These are phyloP conservation scores for Corapipo altera DNA, from an alignment of 2,113 vertebrate genomes.

Conservation along the genomic window DNA sequence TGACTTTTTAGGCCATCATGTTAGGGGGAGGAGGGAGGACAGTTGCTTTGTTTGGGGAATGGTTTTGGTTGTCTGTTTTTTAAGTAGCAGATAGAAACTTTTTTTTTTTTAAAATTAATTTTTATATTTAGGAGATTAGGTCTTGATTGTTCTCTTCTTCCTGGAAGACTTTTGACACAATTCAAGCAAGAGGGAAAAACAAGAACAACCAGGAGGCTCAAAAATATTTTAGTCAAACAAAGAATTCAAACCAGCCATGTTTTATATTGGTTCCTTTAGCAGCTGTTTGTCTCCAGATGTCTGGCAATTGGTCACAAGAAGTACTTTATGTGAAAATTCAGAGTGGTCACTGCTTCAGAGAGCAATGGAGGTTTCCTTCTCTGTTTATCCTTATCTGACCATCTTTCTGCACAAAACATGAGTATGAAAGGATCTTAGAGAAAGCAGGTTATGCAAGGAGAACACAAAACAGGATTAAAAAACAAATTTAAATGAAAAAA, in stretches of 20 bases:
- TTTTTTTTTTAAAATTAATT: too few species aligned
- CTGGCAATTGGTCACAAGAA: background rate
- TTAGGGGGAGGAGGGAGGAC: rapidly evolving
- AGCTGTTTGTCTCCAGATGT: background rate
- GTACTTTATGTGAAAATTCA: background rate
- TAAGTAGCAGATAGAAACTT: background rate
- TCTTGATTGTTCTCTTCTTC: background rate
- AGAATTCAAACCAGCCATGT: background rate
- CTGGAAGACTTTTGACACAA: background rate
- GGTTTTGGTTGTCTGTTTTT: background rate
- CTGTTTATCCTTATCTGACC: background rate
- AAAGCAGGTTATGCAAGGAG: background rate
- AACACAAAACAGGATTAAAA: background rate
- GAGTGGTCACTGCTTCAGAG: background rate
- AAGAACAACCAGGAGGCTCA: background rate
- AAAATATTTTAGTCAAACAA: background rate
- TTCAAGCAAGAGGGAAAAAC: background rate
- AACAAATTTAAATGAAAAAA: background rate
- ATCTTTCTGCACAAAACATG: background rate
- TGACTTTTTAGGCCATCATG: background rate
- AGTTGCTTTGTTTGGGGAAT: background rate
- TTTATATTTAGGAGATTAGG: background rate
- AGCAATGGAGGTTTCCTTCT: background rate
- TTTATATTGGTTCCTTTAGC: background rate
- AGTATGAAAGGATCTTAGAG: background rate